Conservation (phyloP, 2,888 invertebrate species). For the Coleophora flavipennella region DNA sequence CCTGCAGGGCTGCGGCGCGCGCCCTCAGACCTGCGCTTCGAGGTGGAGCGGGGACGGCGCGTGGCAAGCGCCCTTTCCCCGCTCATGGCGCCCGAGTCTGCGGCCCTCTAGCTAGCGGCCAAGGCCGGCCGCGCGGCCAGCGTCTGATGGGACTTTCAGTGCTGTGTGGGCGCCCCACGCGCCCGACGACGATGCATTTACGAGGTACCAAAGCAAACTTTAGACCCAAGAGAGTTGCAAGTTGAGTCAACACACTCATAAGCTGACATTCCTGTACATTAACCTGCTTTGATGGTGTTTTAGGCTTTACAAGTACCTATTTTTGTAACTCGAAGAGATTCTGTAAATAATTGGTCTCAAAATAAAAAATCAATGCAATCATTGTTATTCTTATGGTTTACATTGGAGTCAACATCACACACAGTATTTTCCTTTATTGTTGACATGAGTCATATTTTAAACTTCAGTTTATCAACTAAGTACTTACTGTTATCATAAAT, state of each 20-base stretch:
- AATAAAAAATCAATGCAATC: constrained; percentile 38
- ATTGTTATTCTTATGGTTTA: constrained; percentile 32
- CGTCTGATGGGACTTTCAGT: constrained; percentile 42
- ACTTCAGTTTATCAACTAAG: too few relatives aligned
- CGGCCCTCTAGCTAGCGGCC: constrained; percentile 76
- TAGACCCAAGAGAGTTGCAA: constrained; percentile 35
- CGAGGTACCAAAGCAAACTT: constrained; percentile 55
- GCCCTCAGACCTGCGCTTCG: constrained; percentile 85
- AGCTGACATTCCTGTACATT: constrained; percentile 39
- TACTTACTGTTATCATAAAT: too few relatives aligned
- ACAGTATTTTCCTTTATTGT: constrained; percentile 3
- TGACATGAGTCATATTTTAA: too few relatives aligned
- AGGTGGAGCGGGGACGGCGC: constrained; percentile 84
- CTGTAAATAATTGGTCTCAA: constrained; percentile 51
- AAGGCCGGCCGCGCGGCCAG: constrained; percentile 58
- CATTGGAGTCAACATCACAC: constrained; percentile 29
- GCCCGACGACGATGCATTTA: constrained; percentile 37
- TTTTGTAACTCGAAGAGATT: constrained; percentile 43
- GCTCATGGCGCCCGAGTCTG: constrained; percentile 83
- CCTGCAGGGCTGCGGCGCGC: constrained; percentile 54
- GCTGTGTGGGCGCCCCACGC: constrained; percentile 29
- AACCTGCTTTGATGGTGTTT: constrained; percentile 42
- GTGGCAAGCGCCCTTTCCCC: constrained; percentile 85
- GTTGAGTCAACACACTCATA: constrained; percentile 27
- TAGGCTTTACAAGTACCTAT: constrained; percentile 52